Base-by-base conservation (phyloP, 2,888 invertebrate species). In the Heteropelma amictum region DNA sequence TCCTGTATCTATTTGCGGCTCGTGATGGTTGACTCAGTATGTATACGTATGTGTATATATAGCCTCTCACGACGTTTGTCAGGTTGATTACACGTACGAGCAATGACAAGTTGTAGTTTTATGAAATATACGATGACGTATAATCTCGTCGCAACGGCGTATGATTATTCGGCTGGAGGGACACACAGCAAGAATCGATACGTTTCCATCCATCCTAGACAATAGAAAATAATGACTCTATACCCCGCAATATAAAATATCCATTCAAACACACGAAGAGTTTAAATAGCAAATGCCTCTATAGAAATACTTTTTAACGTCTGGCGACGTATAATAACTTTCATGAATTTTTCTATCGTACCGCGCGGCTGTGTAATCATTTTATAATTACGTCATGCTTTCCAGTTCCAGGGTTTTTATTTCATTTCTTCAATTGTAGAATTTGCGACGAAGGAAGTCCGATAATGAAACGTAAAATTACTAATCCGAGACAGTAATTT, bases 161-260 rank as follows among this genome's bases (percentile, higher is more conserved):
- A 19, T 47, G 5, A 47, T 33, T 47, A 61, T 47, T 19, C 12
- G 12, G 19, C 3, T 8, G 45, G 21, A 26, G 14, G 28, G 33
- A 33, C 19, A 56, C 8, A 6, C 2, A n/a, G 19, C 19, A 14
- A 45, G 61, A 30, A 45, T 19, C 45, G 30, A 23, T 61, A 30
- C 17, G 5, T 14, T 26, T 40, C 14, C 28, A 17, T 17, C 12
- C 58, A 26, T 17, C 10, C 6, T 3, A 42, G 40, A 42, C 17
- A 12, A 40, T 28, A 17, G 10, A 30, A 12, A 35, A 49, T 63
- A 35, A 63, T 63, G 49, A 49, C 61, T 63, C 10, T 63, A 49
- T 63, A n/a, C 49, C 14, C 17, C n/a, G n/a, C 28, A 49, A 17
- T 23, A 63, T 35, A 38, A 17, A 21, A 35, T 28, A 53, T 42